phyloP scores from a whole-genome alignment of 2,888 invertebrate species.

The Diaprepes abbreviatus region DNA sequence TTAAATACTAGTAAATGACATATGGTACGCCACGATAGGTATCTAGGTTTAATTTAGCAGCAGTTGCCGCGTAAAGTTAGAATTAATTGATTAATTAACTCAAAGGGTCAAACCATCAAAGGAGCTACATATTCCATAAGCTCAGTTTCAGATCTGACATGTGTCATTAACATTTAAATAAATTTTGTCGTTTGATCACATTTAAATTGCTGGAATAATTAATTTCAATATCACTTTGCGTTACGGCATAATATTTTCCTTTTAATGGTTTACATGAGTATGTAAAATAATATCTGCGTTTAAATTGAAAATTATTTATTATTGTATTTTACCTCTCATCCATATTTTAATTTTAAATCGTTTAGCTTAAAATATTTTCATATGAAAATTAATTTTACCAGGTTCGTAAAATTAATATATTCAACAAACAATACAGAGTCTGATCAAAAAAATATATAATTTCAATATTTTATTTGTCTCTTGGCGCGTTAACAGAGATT shows the following conservation, averaged over 20 bases:
- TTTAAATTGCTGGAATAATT: slow-evolving; percentile 41
- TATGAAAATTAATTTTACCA: slow-evolving; percentile 16
- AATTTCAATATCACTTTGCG: slow-evolving; percentile 32
- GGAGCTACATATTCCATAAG: slow-evolving; percentile 31
- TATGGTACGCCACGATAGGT: slow-evolving; percentile 31
- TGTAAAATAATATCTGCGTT: slow-evolving; percentile 34
- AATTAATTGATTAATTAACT: slow-evolving; percentile 40
- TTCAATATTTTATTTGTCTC: too few species aligned
- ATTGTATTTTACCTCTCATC: slow-evolving; percentile 37
- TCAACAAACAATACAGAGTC: too few species aligned
- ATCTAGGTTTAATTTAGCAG: slow-evolving; percentile 36
- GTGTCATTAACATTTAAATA: slow-evolving; percentile 36
- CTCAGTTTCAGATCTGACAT: slow-evolving; percentile 25
- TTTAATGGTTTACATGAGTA: slow-evolving; percentile 21
- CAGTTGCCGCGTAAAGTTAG: slow-evolving; percentile 35
- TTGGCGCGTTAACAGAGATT: too few species aligned
- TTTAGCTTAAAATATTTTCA: slow-evolving; percentile 21
- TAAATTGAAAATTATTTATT: slow-evolving; percentile 43
- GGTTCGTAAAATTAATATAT: neutral
- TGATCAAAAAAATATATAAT: too few species aligned
- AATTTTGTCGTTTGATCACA: slow-evolving; percentile 43
- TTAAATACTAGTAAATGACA: slow-evolving; percentile 32
- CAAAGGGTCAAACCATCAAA: slow-evolving; percentile 36
- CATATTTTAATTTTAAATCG: slow-evolving; percentile 24
- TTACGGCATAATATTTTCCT: slow-evolving; percentile 31